phyloP scores from a whole-genome alignment of 2,888 invertebrate genomes.

The Linnaemya tessellans region DNA sequence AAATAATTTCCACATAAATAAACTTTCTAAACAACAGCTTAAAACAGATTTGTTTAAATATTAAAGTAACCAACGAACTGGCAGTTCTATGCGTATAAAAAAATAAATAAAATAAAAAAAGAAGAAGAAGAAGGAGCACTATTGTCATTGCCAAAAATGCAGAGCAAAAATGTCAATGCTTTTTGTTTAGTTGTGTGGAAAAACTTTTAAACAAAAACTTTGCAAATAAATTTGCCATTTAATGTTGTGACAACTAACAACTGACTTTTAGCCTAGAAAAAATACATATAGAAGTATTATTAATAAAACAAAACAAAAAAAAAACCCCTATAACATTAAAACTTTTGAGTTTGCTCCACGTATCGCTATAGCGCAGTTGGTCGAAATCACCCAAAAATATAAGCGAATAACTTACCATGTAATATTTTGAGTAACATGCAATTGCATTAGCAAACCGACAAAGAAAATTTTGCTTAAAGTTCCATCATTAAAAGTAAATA shows the following conservation, averaged over 20 bases:
- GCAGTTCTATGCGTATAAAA: neutral
- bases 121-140: neutral
- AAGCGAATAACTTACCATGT: constrained; percentile 6
- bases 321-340: constrained; percentile 79
- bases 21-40: neutral
- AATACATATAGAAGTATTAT: neutral
- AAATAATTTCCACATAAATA: neutral
- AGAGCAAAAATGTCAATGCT: neutral
- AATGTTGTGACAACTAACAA: constrained; percentile 47
- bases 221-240: constrained; percentile 36
- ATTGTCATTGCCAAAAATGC: constrained; percentile 20
- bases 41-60: neutral
- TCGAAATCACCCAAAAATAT: constrained; percentile 73
- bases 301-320: neutral
- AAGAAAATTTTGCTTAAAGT: neutral
- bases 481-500: neutral
- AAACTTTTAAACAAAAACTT: constrained; percentile 16
- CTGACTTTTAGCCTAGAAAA: constrained; percentile 1
- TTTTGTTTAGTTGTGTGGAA: neutral
- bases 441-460: constrained; percentile 23
- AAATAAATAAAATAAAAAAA: too few species aligned
- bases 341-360: constrained; percentile 80
- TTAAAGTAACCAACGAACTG: neutral
- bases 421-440: constrained; percentile 14
- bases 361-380: constrained; percentile 80